Percentiles rank a stretch among this genome's conserved stretches.
Evolutionary conservation across 2,113 vertebrate genomes (phyloP).

Genomic region (Motacilla tschutschensis): DNA sequence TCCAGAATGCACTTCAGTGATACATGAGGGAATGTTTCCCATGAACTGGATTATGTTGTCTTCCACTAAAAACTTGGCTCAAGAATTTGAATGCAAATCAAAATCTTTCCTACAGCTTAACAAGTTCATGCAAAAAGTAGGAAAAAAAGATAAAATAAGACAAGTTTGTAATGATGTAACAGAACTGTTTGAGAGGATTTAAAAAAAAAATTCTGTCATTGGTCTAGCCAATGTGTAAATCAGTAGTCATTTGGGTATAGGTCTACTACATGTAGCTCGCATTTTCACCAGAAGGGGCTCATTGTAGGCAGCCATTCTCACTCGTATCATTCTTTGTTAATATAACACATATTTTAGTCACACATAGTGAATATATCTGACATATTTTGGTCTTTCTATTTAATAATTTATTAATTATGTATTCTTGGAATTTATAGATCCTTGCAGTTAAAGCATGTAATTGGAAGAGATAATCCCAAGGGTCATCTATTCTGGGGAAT

Average conservation of each 20-base stretch:
- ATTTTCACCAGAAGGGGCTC: not conserved
- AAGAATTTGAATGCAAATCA: not conserved
- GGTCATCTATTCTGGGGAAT: not conserved
- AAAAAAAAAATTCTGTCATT: not conserved
- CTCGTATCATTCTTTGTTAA: not conserved
- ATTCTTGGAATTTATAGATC: not conserved
- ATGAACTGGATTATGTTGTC: not conserved
- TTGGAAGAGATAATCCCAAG: not conserved
- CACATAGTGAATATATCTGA: rapidly evolving
- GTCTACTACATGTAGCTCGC: not conserved
- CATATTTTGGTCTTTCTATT: not conserved
- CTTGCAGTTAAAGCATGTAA: not conserved
- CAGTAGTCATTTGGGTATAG: not conserved
- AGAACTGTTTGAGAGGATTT: not conserved
- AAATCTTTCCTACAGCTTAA: not conserved
- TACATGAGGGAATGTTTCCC: not conserved
- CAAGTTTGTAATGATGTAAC: not conserved
- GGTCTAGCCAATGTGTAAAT: not conserved
- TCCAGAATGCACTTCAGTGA: not conserved
- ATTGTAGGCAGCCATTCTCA: not conserved
- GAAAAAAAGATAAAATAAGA: not conserved
- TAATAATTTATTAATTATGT: not conserved
- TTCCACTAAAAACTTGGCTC: not conserved
- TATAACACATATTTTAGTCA: not conserved
- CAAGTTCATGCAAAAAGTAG: not conserved